Percentiles rank a stretch among this genome's conserved stretches.
phyloP scores from a whole-genome alignment of 2,113 vertebrate species.

The Myocastor coypus region DNA sequence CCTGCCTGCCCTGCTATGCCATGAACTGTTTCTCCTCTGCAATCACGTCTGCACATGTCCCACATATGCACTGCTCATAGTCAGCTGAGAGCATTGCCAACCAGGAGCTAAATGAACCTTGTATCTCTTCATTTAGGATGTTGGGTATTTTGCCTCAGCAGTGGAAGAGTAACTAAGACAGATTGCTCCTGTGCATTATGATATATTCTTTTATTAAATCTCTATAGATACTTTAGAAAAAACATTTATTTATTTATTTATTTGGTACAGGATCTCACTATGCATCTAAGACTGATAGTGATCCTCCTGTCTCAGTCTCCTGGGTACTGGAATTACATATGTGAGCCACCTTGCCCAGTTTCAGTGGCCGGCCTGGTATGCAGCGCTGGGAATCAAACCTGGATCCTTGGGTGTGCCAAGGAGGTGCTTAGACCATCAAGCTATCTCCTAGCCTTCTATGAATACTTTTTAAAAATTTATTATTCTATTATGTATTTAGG shows the following conservation, averaged over 20 bases:
- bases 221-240: neutral
- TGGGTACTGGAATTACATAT: no score
- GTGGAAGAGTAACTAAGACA: neutral
- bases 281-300: no score
- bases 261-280: no score
- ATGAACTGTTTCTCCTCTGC: neutral
- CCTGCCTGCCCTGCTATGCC: neutral
- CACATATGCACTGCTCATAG: no score
- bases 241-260: no score
- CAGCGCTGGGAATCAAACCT: no score
- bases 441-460: no score
- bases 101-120: neutral
- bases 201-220: neutral
- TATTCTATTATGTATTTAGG: constrained; percentile 69
- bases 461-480: neutral
- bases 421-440: no score
- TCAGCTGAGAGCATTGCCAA: neutral
- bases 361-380: no score
- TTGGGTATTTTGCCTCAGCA: neutral
- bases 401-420: no score
- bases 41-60: neutral
- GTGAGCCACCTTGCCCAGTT: no score
- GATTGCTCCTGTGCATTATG: neutral
- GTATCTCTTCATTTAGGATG: neutral
- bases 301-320: no score